Base-by-base conservation (phyloP, 2,888 invertebrate species). In the Noctua fimbriata region DNA sequence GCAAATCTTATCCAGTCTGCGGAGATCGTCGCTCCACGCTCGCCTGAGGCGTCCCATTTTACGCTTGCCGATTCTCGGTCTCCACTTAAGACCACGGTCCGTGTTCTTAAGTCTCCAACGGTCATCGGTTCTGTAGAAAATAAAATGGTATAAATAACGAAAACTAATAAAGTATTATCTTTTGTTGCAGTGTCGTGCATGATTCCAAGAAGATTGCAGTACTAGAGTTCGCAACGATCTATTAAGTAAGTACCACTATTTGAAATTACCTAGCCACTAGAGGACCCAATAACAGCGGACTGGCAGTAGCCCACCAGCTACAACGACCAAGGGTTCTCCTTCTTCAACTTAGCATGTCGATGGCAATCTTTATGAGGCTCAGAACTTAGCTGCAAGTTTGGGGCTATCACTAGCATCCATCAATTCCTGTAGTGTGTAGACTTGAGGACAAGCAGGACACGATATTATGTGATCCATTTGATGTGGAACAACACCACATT, bases 171-270 rank as follows among this genome's bases (percentile, higher is more conserved):
- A 9, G 60, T 47, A 2, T 76, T 32, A 49, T 82, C 3, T 60
- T 32, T 89, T 90, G 89, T 90, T 90, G 0, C 90, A 90, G 90
- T 73, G 69, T 84, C 83, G 91, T 90, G 90, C 90, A 90, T 90
- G 90, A 84, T 83, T 90, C 79, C 87, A 80, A 82, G 83, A 81
- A 77, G 84, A 79, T 85, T 69, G 80, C 60, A 78, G 55, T 77
- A 79, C 83, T 82, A 80, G 79, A 81, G 69, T 79, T 69, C 89
- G 76, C 72, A 79, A 85, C 81, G 89, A 82, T 67, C 75, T 86
- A 77, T 79, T 89, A 78, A 81, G 89, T 90, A 72, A 90, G 89
- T 89, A 81, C 69, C 18, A 18, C 21, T 67, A 4, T 81, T 67
- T 79, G 4, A 7, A 7, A 12, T 58, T 5, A n/a, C n/a, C 12